Evolutionary conservation across 2,797 vertebrate genomes (phyloP), one percentile per base, ranked within the genome.

Genomic region (Malurus splendens): DNA sequence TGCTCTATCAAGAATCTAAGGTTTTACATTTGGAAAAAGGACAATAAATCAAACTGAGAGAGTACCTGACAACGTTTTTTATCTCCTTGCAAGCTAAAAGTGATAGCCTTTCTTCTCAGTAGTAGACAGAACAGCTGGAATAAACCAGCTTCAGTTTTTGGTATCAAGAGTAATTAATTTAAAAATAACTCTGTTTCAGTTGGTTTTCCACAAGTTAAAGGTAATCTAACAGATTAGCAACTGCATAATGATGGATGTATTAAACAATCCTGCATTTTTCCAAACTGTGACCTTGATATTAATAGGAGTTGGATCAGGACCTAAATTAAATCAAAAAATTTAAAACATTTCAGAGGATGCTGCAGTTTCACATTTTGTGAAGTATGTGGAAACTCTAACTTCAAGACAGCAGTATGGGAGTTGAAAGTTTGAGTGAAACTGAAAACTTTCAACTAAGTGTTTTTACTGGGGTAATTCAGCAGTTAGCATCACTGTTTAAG

Each of bases 11-110:
- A 80, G 36, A 75, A 83, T 62, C 71, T 80, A 75, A 57, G 36
- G 24, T 71, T 93, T 86, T 79, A 44, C 30, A 57, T 86, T 57
- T 67, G 47, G n/a, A 79, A 76, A 90, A 93, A 67, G 18, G 48
- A 79, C 25, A 93, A 80, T 84, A 88, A 94, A 92, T 84, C 83
- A 93, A 88, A 84, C 14, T 32, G 56, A 79, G 64, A 76, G 71
- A 82, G 17, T 16, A 79, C 17, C 27, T 77, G 64, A 52, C 56
- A 61, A 42, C 17, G 13, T 0, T 68, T 87, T 89, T 93, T 91
- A 85, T 82, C 50, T 88, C 36, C 30, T 90, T 76, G 32, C 18
- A 87, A 82, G 55, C n/a, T 80, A 48, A 27, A 67, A 55, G 30
- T 22, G 45, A 64, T 87, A 92, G 6, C 7, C 55, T 87, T 87